Conservation (phyloP, 2,888 invertebrate genomes). For the Patella caerulea region DNA sequence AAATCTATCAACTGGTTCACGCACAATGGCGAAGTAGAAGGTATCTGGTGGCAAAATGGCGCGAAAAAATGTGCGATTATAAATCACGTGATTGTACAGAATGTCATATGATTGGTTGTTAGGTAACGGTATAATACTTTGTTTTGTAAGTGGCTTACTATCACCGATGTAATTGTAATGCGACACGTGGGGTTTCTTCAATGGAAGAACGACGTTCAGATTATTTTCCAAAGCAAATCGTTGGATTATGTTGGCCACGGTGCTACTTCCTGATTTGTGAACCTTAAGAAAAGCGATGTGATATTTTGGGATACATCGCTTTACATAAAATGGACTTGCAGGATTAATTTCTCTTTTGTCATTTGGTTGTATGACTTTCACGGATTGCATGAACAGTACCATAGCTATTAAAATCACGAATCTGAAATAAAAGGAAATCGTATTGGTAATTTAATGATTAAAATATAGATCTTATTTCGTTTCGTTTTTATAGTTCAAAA, state of each 20-base stretch:
- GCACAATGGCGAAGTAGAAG: constrained; percentile 46
- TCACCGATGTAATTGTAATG: constrained; percentile 47
- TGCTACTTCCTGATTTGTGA: constrained; percentile 61
- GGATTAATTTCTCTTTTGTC: too few relatives aligned
- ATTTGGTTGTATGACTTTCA: too few relatives aligned
- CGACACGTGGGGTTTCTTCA: constrained; percentile 34
- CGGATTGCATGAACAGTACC: too few relatives aligned
- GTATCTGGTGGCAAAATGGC: constrained; percentile 37
- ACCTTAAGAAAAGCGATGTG: constrained; percentile 51
- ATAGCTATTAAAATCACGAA: too few relatives aligned
- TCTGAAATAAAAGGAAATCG: too few relatives aligned
- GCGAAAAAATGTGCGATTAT: constrained; percentile 42
- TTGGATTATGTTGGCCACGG: constrained; percentile 55
- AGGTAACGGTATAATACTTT: constrained; percentile 49
- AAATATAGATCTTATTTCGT: too few relatives aligned
- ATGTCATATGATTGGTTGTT: constrained; percentile 47
- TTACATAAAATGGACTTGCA: too few relatives aligned
- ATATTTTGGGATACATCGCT: not conserved
- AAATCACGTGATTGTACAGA: constrained; percentile 56
- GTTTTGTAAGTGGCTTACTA: constrained; percentile 35
- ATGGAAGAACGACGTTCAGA: constrained; percentile 54
- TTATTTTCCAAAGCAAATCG: constrained; percentile 44
- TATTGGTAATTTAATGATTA: too few relatives aligned
- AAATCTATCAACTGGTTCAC: constrained; percentile 47
- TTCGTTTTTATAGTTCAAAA: too few relatives aligned